Percentiles rank a stretch among this genome's conserved stretches.
phyloP scores from a whole-genome alignment of 2,888 invertebrate genomes.

The Mythimna loreyi region DNA sequence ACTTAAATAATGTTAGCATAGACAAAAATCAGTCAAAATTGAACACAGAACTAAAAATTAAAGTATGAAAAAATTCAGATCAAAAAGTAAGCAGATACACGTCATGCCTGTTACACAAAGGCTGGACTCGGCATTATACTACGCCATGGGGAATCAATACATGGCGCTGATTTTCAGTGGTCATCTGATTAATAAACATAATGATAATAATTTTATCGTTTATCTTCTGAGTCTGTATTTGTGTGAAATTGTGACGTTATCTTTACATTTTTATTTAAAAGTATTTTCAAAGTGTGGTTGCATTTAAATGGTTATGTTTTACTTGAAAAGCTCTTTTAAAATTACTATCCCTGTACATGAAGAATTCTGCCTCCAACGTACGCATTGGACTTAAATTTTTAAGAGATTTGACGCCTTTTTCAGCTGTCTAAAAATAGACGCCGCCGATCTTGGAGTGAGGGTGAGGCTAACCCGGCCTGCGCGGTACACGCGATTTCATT shows the following conservation, averaged over 20 bases:
- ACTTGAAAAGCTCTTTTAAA: conserved; percentile 16
- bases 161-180: no score
- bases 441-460: conserved; percentile 59
- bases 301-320: conserved; percentile 13
- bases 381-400: conserved; percentile 61
- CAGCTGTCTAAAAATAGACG: conserved; percentile 76
- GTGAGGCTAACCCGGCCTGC: conserved; percentile 54
- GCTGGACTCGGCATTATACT: no score
- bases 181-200: no score
- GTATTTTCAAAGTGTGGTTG: background rate
- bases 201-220: no score
- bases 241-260: background rate
- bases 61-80: no score
- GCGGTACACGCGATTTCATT: conserved; percentile 41
- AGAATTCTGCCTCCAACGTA: conserved; percentile 23
- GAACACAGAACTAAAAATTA: no score
- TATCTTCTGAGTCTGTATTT: no score
- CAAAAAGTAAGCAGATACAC: no score
- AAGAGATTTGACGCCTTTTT: conserved; percentile 69
- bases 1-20: no score
- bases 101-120: no score
- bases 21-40: no score
- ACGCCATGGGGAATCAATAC: no score
- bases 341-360: conserved; percentile 33
- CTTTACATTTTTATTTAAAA: background rate